A percentile compares a stretch with the other conserved stretches of the same genome.
Evolutionary conservation across 2,888 invertebrate species (phyloP).

Genomic region (Odontomyia ornata): DNA sequence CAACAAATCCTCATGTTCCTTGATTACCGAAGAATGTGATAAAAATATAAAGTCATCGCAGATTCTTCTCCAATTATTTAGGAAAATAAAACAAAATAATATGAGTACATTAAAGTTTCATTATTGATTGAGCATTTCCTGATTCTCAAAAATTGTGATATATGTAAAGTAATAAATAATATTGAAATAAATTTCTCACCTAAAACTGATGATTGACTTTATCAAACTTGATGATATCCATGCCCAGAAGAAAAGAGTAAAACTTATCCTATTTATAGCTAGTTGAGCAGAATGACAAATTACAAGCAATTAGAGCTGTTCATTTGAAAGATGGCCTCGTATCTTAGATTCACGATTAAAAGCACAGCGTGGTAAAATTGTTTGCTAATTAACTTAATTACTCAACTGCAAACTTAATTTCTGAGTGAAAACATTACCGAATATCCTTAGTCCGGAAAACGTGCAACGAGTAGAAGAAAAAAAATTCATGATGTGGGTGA

Average conservation of each 20-base stretch:
- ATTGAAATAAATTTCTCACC: too few relatives aligned
- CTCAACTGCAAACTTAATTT: conserved; percentile 50
- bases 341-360: conserved; percentile 37
- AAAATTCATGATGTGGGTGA: neutral
- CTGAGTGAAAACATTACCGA: conserved; percentile 42
- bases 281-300: conserved; percentile 38
- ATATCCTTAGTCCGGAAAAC: neutral
- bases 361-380: conserved; percentile 46
- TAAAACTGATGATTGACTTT: neutral
- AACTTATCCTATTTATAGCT: conserved; percentile 16
- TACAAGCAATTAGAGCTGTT: conserved; percentile 46
- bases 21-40: too few relatives aligned
- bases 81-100: too few relatives aligned
- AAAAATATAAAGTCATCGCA: too few relatives aligned
- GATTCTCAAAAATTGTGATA: too few relatives aligned
- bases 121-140: too few relatives aligned
- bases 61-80: too few relatives aligned
- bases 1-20: too few relatives aligned
- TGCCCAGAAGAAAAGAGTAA: neutral
- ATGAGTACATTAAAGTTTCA: too few relatives aligned
- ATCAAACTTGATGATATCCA: neutral
- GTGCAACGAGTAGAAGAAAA: neutral
- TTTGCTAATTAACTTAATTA: conserved; percentile 50
- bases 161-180: too few relatives aligned
- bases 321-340: neutral